Conservation (phyloP, 2,113 vertebrate genomes). For the Nibea albiflora region DNA sequence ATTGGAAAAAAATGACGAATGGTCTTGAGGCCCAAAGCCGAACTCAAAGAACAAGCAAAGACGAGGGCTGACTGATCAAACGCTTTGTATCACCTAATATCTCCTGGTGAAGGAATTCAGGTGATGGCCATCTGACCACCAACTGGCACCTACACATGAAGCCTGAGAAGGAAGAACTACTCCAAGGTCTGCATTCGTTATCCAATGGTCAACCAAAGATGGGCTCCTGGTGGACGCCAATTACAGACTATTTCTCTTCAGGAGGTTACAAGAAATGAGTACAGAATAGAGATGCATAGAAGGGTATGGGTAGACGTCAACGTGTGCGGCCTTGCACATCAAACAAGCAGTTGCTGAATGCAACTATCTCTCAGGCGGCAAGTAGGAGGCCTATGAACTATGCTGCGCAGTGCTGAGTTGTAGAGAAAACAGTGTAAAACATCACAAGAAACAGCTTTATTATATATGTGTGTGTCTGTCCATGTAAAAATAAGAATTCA, state of each 20-base stretch:
- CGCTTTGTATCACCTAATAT: not conserved
- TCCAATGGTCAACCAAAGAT: not conserved
- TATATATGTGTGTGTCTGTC: not conserved
- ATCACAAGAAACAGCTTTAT: not conserved
- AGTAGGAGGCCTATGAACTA: not conserved
- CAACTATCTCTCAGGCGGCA: not conserved
- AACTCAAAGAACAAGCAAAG: not conserved
- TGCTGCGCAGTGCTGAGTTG: not conserved
- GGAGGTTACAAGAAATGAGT: too few relatives aligned
- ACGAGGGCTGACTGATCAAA: not conserved
- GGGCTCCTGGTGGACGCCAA: too few relatives aligned
- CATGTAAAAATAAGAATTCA: conserved; percentile 18
- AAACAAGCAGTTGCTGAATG: not conserved
- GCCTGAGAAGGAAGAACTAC: not conserved
- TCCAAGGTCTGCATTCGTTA: not conserved
- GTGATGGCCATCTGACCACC: conserved; percentile 6
- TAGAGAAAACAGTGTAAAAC: not conserved
- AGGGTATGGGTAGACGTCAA: not conserved
- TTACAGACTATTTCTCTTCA: not conserved
- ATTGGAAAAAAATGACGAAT: not conserved
- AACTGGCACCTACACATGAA: not conserved
- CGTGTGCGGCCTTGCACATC: too few relatives aligned
- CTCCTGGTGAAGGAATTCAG: not conserved
- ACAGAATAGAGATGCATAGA: too few relatives aligned
- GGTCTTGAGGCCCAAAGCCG: not conserved